Evolutionary conservation across 1,140 invertebrate genomes (phyloP), one percentile per base, ranked within the genome.

Genomic region (Cecropterus lyciades): DNA sequence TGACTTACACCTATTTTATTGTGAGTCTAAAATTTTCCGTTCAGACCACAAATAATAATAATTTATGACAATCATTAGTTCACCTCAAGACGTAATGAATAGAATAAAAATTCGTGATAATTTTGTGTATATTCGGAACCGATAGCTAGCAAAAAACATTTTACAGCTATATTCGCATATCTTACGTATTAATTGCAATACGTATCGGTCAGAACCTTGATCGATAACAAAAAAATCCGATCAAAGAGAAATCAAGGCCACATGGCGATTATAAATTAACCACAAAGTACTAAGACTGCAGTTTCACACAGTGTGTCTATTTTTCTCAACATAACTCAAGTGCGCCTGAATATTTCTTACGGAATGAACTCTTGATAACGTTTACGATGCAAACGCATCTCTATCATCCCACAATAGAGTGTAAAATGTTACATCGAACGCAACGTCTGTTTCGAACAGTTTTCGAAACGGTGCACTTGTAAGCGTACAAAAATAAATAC

Each of bases 401-500:
- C 33, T 63, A 24, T 30, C 6, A 0, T 2, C 16, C 14, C 16
- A 46, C 20, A 8, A 40, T 64, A 64, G 15, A 43, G 60, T 13
- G 37, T 43, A 24, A 30, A 53, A 64, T 53, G 37, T 27, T 27
- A 24, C 37, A 53, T 43, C 9, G 9, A 37, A 64, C 60, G 48
- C 49, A 43, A 27, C 37, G 60, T 64, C 60, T 64, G 60, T 64
- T 64, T 53, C 60, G 17, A 64, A 64, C 60, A 52, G 60, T 64
- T 64, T 64, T 64, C 49, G 60, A 64, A 64, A 64, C 60, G 60
- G 60, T 64, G 60, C 60, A 64, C 60, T 64, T 64, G 60, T 64
- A 64, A 52, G 37, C 63, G 65, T 55, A 72, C 70, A 65, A 72
- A 72, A 72, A 72, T 72, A 72, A 72, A 72, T 72, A 72, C 72